Evolutionary conservation across 2,888 invertebrate genomes (phyloP).

Genomic region (Rhagonycha lutea): DNA sequence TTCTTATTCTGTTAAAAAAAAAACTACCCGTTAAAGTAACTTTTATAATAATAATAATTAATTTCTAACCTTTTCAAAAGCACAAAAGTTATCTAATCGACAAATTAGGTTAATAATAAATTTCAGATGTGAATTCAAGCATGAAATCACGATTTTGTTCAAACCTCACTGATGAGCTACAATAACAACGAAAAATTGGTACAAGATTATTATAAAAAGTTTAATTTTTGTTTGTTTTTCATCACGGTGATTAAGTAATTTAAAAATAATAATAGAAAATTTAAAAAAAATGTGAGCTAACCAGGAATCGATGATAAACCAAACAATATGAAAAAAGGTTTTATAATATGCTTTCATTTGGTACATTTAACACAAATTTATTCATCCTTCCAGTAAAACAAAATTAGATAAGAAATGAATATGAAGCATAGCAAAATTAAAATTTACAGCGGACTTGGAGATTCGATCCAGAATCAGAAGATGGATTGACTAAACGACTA

Average conservation of each 20-base stretch:
- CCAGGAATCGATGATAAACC: too few relatives aligned
- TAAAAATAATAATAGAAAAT: too few relatives aligned
- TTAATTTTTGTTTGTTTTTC: too few relatives aligned
- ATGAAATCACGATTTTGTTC: background rate
- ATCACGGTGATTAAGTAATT: too few relatives aligned
- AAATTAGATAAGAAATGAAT: slow-evolving; percentile 16
- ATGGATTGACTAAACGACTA: background rate
- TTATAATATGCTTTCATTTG: background rate
- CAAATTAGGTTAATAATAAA: background rate
- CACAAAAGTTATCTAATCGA: background rate
- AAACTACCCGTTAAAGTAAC: background rate
- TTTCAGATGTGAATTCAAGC: background rate
- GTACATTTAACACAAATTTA: slow-evolving; percentile 23
- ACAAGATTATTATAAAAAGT: too few relatives aligned
- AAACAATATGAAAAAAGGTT: background rate
- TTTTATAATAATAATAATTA: background rate
- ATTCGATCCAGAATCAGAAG: slow-evolving; percentile 1
- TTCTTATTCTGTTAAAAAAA: background rate
- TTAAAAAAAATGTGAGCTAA: too few relatives aligned
- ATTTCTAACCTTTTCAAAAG: background rate
- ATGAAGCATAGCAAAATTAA: slow-evolving; percentile 18
- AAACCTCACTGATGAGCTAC: background rate
- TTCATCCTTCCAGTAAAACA: slow-evolving; percentile 17
- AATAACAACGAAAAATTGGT: too few relatives aligned
- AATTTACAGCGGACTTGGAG: slow-evolving; percentile 15